A percentile compares a stretch with the other conserved stretches of the same genome.
Evolutionary conservation across 2,113 vertebrate species (phyloP).

Genomic region (Proterorhinus semilunaris): DNA sequence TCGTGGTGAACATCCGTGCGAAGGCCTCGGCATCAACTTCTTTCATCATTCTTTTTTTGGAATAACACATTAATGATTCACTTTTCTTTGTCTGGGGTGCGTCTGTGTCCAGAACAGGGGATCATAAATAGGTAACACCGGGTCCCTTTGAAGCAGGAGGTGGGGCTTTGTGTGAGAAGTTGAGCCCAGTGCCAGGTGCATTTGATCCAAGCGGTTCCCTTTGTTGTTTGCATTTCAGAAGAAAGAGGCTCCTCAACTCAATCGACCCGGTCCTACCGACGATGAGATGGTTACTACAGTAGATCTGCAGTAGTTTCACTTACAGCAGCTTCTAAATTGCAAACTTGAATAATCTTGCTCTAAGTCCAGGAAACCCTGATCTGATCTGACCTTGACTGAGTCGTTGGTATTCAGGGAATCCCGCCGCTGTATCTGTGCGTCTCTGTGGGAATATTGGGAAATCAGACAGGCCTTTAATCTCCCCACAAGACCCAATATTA

Average conservation of each 20-base stretch:
- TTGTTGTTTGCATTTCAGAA: neutral
- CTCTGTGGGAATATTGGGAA: constrained; percentile 30
- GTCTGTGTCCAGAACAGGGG: constrained; percentile 26
- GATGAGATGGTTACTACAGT: neutral
- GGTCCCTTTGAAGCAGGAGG: constrained; percentile 58
- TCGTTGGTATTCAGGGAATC: constrained; percentile 17
- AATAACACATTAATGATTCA: constrained; percentile 10
- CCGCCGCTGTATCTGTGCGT: constrained; percentile 18
- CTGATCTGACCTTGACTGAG: neutral
- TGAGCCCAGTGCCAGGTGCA: constrained; percentile 11
- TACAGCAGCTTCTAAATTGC: neutral
- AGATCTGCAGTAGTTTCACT: neutral
- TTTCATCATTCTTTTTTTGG: neutral
- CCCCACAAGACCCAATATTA: constrained; percentile 38
- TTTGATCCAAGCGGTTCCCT: constrained; percentile 49
- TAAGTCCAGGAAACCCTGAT: neutral
- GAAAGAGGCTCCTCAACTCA: too few species aligned
- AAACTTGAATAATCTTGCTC: neutral
- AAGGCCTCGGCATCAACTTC: constrained; percentile 18
- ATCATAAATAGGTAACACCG: constrained; percentile 47
- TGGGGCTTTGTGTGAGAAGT: constrained; percentile 39
- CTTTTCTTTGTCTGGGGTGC: constrained; percentile 19
- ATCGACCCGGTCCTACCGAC: too few species aligned
- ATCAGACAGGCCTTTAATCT: constrained; percentile 44
- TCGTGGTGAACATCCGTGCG: neutral